A percentile compares a stretch with the other conserved stretches of the same genome.
These are phyloP conservation scores for Craseonycteris thonglongyai DNA, from an alignment of 2,113 vertebrate genomes.

Conservation along the genomic window DNA sequence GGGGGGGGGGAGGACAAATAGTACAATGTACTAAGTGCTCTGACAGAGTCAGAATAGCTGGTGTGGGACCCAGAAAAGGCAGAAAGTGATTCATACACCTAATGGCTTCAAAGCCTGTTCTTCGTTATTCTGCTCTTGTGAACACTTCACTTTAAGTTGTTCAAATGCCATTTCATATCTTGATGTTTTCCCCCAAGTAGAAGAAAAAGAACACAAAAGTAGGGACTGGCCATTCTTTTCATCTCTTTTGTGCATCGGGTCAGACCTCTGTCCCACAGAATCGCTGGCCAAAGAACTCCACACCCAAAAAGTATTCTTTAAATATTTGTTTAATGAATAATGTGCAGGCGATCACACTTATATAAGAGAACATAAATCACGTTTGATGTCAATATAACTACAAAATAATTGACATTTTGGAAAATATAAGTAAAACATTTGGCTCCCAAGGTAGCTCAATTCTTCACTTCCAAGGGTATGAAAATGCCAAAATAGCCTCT, in stretches of 20 bases:
- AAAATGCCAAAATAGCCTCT: not conserved
- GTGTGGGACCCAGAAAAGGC: not conserved
- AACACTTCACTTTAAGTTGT: conserved; percentile 42
- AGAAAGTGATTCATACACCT: conserved; percentile 24
- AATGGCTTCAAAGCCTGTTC: not conserved
- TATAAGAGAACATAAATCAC: not conserved
- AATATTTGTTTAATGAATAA: not conserved
- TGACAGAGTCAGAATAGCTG: conserved; percentile 23
- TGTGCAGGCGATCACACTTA: not conserved
- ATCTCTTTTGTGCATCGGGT: not conserved
- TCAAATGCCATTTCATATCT: conserved; percentile 39
- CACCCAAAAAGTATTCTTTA: not conserved
- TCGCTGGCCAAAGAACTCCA: not conserved
- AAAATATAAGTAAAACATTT: conserved; percentile 17
- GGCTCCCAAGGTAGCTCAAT: not conserved
- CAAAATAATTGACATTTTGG: conserved; percentile 28
- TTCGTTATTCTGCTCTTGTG: conserved; percentile 26
- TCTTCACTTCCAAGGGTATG: not conserved
- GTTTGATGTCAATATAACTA: conserved; percentile 17
- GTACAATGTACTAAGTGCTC: not conserved
- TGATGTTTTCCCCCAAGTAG: not conserved
- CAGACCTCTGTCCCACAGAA: not conserved
- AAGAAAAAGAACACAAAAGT: not conserved
- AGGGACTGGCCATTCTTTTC: not conserved
- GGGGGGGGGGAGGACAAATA: not conserved